A percentile compares a stretch with the other conserved stretches of the same genome.
Conservation (phyloP, 2,797 vertebrate genomes). For the Cyclopterus lumpus region DNA sequence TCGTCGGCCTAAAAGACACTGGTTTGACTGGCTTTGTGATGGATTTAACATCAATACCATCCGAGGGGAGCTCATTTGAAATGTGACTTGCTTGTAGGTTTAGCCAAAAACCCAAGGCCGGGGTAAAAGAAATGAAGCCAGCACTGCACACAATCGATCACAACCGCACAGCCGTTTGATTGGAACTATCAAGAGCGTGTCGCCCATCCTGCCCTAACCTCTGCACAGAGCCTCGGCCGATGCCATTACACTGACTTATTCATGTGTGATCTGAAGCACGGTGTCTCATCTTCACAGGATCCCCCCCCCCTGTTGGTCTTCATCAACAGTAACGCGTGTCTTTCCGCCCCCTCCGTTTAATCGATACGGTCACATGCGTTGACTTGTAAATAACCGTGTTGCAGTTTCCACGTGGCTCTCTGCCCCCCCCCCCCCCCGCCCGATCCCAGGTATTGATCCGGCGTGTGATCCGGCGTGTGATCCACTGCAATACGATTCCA, state of each 20-base stretch:
- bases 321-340: constrained; percentile 47
- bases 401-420: constrained; percentile 37
- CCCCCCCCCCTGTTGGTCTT: constrained; percentile 57
- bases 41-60: constrained; percentile 33
- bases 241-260: constrained; percentile 57
- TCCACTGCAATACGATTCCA: background rate
- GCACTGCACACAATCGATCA: constrained; percentile 46
- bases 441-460: constrained; percentile 42
- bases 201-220: constrained; percentile 30
- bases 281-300: constrained; percentile 41
- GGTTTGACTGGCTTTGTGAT: constrained; percentile 32
- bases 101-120: constrained; percentile 17
- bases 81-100: constrained; percentile 24
- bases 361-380: constrained; percentile 54
- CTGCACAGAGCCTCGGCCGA: constrained; percentile 16
- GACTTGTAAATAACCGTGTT: constrained; percentile 49
- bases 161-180: constrained; percentile 34
- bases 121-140: constrained; percentile 20
- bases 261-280: constrained; percentile 50
- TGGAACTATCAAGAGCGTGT: constrained; percentile 29
- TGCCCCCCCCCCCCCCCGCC: background rate
- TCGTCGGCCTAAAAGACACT: constrained; percentile 11
- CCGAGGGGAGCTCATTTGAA: constrained; percentile 21
- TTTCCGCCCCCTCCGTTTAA: constrained; percentile 34
- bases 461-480: constrained; percentile 23